Evolutionary conservation across 2,113 vertebrate species (phyloP).

Genomic region (Phalacrocorax carbo): DNA sequence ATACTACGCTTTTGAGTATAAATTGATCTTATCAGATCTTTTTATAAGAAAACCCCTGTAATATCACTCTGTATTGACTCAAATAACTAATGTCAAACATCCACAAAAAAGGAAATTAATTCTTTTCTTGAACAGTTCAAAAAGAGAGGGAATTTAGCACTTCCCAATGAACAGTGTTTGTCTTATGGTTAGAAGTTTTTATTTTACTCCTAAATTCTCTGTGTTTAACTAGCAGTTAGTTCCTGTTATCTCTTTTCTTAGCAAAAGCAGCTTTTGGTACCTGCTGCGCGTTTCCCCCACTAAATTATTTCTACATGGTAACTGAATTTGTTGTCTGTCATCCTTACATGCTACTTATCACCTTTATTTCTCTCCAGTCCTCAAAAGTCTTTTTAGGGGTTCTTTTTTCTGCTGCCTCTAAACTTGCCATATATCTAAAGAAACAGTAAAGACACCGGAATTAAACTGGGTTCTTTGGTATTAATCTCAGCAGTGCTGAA

Average conservation of each 20-base stretch:
- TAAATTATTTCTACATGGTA: background rate
- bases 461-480: rapidly evolving
- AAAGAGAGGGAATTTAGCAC: background rate
- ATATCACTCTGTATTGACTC: background rate
- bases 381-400: background rate
- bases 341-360: background rate
- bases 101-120: background rate
- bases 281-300: background rate
- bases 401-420: background rate
- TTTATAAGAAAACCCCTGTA: background rate
- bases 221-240: background rate
- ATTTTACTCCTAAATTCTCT: background rate
- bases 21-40: background rate
- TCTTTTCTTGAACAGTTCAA: background rate
- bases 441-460: background rate
- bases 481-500: background rate
- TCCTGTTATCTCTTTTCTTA: background rate
- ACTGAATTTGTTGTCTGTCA: background rate
- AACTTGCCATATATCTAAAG: background rate
- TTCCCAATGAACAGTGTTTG: background rate
- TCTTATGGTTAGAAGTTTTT: background rate
- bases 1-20: background rate
- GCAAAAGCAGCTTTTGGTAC: background rate
- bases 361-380: background rate
- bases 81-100: background rate